Evolutionary conservation across 2,113 vertebrate genomes (phyloP), one percentile per base, ranked within the genome.

Genomic region (Oophaga pumilio): DNA sequence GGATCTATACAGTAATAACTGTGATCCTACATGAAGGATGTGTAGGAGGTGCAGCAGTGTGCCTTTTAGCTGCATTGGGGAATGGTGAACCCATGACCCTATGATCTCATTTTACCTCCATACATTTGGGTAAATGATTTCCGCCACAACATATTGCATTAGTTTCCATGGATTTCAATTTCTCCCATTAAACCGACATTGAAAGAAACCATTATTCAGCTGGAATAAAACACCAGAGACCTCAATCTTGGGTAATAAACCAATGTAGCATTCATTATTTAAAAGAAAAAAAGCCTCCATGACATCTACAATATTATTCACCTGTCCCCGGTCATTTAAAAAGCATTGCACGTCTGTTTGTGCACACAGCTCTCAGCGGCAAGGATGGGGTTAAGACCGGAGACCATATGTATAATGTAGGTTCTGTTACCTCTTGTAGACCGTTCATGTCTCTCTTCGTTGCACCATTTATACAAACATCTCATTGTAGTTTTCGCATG

Each of bases 211-310:
- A 15, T 80, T 80, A 56, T 78, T 56, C 33, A 18, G 24, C 24
- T 28, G 49, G 53, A 59, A 28, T 78, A 24, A 26, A 81, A 82
- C n/a, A 12, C 22, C 28, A 26, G 11, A 49, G 33, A 13, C 59
- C 60, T n/a, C 13, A 77, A 56, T 17, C 28, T 57, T 50, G 59
- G 22, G 11, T 50, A 64, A n/a, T 1, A 82, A 43, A 43, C 8
- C 59, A 43, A 8, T 4, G 12, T 53, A 92, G 93, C 89, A 91
- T 82, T 91, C 89, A 93, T 84, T 91, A 83, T 92, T 93, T 92
- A 91, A 90, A 94, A 91, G 90, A 91, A 86, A 43, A 52, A 87
- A 88, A 88, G 89, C 76, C 90, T 87, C 88, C 86, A 20, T 74
- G 14, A 15, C 86, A 92, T 87, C 89, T 85, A 82, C 79, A 90